Conservation (phyloP, 92 coral and sea anemone genomes). For the Epizoanthus rinbou region DNA sequence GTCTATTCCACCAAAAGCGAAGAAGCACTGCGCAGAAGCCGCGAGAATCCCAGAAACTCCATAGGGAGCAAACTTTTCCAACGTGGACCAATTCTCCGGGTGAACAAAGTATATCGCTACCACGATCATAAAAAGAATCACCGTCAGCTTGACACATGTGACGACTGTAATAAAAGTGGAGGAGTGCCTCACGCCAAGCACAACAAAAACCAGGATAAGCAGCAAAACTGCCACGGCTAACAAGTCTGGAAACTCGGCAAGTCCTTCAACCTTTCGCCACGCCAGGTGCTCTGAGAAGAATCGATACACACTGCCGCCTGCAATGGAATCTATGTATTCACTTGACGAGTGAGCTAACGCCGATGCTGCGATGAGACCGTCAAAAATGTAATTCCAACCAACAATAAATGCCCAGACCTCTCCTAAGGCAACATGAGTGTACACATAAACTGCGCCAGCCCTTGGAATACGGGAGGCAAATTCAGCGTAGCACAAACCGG, state of each 20-base stretch:
- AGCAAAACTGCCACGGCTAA: conserved; percentile 60
- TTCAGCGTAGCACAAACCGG: conserved; percentile 71
- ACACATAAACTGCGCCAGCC: conserved; percentile 67
- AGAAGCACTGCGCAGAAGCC: conserved; percentile 82
- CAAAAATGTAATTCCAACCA: conserved; percentile 68
- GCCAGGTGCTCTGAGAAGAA: conserved; percentile 16
- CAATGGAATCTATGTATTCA: conserved; percentile 57
- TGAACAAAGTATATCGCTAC: conserved; percentile 61
- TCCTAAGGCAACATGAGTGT: conserved; percentile 62
- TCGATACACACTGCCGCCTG: conserved; percentile 31
- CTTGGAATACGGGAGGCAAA: conserved; percentile 63
- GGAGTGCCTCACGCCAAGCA: conserved; percentile 62
- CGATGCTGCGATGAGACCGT: conserved; percentile 36
- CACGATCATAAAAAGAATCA: conserved; percentile 60
- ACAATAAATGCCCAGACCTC: conserved; percentile 70
- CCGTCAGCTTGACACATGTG: conserved; percentile 50
- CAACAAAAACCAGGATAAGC: conserved; percentile 52
- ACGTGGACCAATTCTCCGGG: conserved; percentile 67
- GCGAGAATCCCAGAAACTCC: conserved; percentile 72
- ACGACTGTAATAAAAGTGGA: conserved; percentile 56
- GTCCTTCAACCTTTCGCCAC: conserved; percentile 36
- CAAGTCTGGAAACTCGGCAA: conserved; percentile 74
- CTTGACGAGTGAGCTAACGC: conserved; percentile 59
- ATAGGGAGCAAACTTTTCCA: conserved; percentile 81
- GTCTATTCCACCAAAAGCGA: conserved; percentile 78